Percentiles rank a stretch among this genome's conserved stretches.
These are phyloP conservation scores for Chiroxiphia lanceolata DNA, from an alignment of 2,797 vertebrate species.

Conservation along the genomic window DNA sequence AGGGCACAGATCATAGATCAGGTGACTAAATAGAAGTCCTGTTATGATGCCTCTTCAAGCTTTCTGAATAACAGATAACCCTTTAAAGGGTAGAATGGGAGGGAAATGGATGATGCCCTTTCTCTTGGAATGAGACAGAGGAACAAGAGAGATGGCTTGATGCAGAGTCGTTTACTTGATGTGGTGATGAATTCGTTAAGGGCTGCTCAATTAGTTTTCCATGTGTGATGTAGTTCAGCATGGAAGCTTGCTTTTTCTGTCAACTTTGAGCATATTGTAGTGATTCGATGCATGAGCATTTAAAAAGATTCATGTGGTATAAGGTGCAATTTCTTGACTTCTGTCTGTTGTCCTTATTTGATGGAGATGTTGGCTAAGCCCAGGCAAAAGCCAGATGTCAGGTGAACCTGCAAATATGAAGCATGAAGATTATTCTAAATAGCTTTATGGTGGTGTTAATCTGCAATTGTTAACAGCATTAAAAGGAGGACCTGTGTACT, in stretches of 20 bases:
- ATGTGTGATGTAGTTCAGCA: background rate
- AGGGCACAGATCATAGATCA: background rate
- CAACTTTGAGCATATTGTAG: background rate
- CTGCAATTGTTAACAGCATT: background rate
- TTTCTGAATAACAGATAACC: background rate
- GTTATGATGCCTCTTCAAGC: background rate
- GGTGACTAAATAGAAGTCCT: background rate
- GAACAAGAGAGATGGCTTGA: background rate
- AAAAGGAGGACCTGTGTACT: background rate
- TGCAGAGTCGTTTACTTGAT: background rate
- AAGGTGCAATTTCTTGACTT: background rate
- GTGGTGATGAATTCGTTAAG: background rate
- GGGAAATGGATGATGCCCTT: background rate
- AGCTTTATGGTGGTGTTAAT: background rate
- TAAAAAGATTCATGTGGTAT: background rate
- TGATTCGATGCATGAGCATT: background rate
- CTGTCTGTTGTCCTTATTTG: background rate
- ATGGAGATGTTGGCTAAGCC: background rate
- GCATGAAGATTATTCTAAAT: background rate
- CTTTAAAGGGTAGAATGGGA: background rate
- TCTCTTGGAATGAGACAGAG: background rate
- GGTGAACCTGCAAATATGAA: background rate
- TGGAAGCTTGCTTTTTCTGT: background rate
- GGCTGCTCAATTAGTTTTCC: background rate
- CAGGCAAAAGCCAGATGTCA: background rate